Evolutionary conservation across 2,888 invertebrate species (phyloP).

Genomic region (Nezara viridula): DNA sequence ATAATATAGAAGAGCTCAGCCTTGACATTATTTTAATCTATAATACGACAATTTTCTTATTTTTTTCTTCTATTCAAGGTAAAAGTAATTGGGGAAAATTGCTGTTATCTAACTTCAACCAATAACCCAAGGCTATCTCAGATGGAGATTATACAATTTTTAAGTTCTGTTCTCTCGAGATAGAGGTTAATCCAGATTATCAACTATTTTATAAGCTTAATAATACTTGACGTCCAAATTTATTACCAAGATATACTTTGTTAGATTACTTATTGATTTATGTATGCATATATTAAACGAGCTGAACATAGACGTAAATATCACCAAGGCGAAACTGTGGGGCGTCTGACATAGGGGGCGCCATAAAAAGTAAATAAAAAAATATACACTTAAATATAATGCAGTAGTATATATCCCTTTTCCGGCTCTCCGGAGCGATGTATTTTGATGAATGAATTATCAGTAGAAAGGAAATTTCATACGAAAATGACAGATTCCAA

Average conservation of each 20-base stretch:
- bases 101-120: slow-evolving; percentile 1
- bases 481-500: no score
- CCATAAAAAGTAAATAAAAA: no score
- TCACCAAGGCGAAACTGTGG: no score
- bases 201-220: neutral
- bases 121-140: neutral
- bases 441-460: no score
- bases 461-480: no score
- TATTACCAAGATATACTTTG: neutral
- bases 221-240: neutral
- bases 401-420: no score
- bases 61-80: neutral
- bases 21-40: neutral
- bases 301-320: no score
- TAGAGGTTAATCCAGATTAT: no score
- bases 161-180: neutral
- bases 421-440: no score
- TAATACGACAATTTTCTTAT: neutral
- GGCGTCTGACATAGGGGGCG: no score
- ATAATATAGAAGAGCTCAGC: neutral
- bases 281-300: no score
- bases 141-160: neutral
- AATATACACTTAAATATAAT: no score
- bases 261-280: neutral
- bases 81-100: slow-evolving; percentile 14